Conservation (phyloP, 2,888 invertebrate species). For the Xestobium rufovillosum region DNA sequence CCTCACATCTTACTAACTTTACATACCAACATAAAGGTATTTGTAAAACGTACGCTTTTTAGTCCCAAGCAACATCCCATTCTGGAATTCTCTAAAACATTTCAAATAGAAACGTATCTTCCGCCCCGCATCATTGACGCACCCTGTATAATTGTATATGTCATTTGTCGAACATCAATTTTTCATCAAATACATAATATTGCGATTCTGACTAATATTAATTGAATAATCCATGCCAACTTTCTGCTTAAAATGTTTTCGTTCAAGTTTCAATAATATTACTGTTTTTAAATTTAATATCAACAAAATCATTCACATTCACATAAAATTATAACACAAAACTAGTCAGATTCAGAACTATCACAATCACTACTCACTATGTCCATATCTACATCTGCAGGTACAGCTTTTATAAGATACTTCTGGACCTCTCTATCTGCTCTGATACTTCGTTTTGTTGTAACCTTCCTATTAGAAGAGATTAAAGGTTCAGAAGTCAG, state of each 20-base stretch:
- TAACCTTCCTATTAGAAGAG: no score
- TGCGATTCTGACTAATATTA: neutral
- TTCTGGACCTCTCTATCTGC: constrained; percentile 1
- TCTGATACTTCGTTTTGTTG: no score
- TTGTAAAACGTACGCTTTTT: no score
- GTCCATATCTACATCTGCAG: constrained; percentile 1
- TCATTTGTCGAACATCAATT: constrained; percentile 1
- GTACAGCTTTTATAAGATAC: neutral
- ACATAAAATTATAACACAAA: no score
- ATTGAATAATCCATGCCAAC: constrained; percentile 1
- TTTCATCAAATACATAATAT: no score
- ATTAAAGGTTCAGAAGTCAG: neutral
- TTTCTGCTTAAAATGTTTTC: neutral
- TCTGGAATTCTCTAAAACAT: no score
- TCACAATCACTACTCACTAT: neutral
- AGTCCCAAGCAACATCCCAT: no score
- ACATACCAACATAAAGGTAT: no score
- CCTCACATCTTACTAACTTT: no score
- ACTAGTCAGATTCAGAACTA: neutral
- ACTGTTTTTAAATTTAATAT: neutral
- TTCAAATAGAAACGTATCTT: no score
- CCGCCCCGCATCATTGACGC: no score
- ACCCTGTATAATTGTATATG: neutral
- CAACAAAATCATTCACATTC: no score
- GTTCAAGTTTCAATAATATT: neutral